Percentiles rank a stretch among this genome's conserved stretches.
phyloP scores from a whole-genome alignment of 2,113 vertebrate genomes.

The Lophura nycthemera region DNA sequence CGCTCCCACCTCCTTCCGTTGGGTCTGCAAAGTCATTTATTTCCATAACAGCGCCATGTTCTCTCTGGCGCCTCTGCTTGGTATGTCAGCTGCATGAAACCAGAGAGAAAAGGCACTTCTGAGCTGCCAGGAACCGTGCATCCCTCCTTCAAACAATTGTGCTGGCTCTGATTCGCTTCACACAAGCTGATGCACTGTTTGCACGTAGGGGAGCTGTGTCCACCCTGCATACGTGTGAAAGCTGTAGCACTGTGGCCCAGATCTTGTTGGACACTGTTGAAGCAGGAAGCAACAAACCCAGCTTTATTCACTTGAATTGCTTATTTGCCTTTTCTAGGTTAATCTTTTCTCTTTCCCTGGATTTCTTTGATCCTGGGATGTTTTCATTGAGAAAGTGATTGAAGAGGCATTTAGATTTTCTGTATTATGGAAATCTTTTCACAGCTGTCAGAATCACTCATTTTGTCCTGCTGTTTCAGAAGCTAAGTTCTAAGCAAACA shows the following conservation, averaged over 20 bases:
- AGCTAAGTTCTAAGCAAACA: neutral
- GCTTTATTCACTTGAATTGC: neutral
- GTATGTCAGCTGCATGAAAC: neutral
- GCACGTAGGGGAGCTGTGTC: rapidly evolving
- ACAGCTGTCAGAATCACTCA: neutral
- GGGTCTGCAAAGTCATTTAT: constrained; percentile 6
- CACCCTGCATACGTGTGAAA: neutral
- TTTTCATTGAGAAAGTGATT: neutral
- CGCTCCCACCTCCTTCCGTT: neutral
- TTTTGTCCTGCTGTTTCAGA: neutral
- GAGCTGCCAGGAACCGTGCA: neutral
- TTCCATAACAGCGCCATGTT: neutral
- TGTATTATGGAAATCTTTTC: neutral
- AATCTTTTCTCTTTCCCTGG: neutral
- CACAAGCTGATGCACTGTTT: neutral
- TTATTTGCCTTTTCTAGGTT: constrained; percentile 5
- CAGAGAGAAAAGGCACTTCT: neutral
- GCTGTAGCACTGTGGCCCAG: rapidly evolving
- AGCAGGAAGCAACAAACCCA: neutral
- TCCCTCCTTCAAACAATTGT: neutral
- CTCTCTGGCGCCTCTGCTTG: neutral
- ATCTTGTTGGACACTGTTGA: neutral
- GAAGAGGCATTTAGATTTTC: neutral
- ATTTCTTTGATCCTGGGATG: constrained; percentile 22
- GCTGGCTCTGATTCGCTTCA: neutral